phyloP scores from a whole-genome alignment of 2,797 vertebrate genomes.

The Halcyon leucocephala region DNA sequence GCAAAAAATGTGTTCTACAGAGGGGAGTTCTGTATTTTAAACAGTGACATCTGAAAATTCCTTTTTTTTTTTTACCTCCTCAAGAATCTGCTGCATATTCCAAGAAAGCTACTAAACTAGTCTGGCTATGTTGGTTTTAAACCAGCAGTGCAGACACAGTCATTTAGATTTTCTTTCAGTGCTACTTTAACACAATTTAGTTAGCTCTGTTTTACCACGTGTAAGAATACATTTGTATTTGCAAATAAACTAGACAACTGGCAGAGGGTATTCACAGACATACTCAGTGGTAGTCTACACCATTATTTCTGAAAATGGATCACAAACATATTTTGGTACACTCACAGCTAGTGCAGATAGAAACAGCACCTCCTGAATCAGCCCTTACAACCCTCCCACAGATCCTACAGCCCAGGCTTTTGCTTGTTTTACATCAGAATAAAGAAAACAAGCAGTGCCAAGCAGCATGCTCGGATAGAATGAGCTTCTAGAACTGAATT shows the following conservation, averaged over 20 bases:
- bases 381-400: not conserved
- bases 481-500: not conserved
- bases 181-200: not conserved
- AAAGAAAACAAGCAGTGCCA: not conserved
- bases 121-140: not conserved
- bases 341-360: not conserved
- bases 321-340: not conserved
- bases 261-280: not conserved
- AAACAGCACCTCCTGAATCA: not conserved
- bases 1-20: not conserved
- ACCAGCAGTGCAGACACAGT: not conserved
- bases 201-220: not conserved
- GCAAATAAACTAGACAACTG: not conserved
- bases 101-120: not conserved
- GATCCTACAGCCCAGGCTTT: not conserved
- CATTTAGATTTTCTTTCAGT: not conserved
- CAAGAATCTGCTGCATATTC: not conserved
- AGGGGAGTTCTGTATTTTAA: not conserved
- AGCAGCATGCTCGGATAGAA: not conserved
- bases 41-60: not conserved
- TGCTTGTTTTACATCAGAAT: not conserved
- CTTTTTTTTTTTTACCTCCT: no score
- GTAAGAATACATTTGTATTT: not conserved
- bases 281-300: accelerated
- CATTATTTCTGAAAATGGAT: not conserved